Conservation (phyloP, 2,113 vertebrate genomes). For the Zosterops hypoxanthus region DNA sequence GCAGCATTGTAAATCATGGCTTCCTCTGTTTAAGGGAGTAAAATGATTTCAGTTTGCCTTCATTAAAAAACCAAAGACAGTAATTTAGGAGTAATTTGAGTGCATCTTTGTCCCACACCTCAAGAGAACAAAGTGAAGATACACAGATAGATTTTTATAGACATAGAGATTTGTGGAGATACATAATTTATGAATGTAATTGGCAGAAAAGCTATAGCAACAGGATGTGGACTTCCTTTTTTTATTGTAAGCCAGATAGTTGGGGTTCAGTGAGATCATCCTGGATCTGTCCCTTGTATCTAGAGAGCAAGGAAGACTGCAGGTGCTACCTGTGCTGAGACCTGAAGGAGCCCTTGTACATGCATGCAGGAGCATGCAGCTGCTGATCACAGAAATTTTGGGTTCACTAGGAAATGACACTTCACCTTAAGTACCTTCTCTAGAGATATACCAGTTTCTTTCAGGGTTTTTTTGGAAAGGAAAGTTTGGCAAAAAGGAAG, state of each 20-base stretch:
- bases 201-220: neutral
- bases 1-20: neutral
- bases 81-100: slow-evolving; percentile 1
- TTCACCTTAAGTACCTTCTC: neutral
- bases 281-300: neutral
- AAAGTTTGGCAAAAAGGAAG: neutral
- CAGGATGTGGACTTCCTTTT: neutral
- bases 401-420: neutral
- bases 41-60: slow-evolving; percentile 15
- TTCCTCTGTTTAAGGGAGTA: neutral
- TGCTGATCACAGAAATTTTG: too few species aligned
- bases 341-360: neutral
- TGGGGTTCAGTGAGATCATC: neutral
- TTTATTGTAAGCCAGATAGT: neutral
- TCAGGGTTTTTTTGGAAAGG: neutral
- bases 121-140: neutral
- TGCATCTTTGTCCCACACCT: neutral
- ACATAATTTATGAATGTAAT: neutral
- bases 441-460: neutral
- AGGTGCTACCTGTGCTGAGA: neutral
- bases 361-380: neutral
- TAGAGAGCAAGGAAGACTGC: rapidly evolving
- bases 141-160: neutral
- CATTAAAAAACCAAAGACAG: neutral
- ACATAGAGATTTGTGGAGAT: neutral